Percentiles rank a stretch among this genome's conserved stretches.
These are phyloP conservation scores for Limnephilus auricula DNA, from an alignment of 2,888 invertebrate species.

Conservation along the genomic window DNA sequence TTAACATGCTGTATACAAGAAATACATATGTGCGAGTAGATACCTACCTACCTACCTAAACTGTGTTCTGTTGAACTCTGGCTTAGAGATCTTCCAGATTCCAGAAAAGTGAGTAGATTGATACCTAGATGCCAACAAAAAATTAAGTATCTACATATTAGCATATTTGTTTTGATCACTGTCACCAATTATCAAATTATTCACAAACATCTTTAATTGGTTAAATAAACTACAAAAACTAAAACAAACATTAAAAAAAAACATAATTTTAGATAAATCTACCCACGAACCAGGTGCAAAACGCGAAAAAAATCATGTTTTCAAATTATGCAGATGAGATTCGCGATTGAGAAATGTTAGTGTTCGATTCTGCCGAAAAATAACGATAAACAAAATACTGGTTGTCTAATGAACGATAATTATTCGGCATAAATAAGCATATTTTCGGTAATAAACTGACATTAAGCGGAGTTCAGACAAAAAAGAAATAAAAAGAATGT, in stretches of 20 bases:
- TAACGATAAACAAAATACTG: not conserved
- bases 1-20: no score
- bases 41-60: no score
- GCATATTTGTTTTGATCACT: not conserved
- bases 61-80: no score
- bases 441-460: constrained; percentile 1
- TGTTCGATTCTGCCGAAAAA: not conserved
- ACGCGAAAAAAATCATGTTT: not conserved
- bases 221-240: not conserved
- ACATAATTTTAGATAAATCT: not conserved
- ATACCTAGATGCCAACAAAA: no score
- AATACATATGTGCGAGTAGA: no score
- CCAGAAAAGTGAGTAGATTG: no score
- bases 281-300: not conserved
- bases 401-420: not conserved
- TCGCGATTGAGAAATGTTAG: not conserved
- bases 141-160: no score
- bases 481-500: constrained; percentile 39
- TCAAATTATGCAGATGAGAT: not conserved
- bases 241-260: not conserved
- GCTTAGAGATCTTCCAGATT: no score
- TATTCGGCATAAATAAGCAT: constrained; percentile 2
- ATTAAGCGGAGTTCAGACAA: not conserved
- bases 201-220: not conserved
- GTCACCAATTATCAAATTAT: not conserved